phyloP scores from a whole-genome alignment of 2,888 invertebrate species.

The Meloe dianella region DNA sequence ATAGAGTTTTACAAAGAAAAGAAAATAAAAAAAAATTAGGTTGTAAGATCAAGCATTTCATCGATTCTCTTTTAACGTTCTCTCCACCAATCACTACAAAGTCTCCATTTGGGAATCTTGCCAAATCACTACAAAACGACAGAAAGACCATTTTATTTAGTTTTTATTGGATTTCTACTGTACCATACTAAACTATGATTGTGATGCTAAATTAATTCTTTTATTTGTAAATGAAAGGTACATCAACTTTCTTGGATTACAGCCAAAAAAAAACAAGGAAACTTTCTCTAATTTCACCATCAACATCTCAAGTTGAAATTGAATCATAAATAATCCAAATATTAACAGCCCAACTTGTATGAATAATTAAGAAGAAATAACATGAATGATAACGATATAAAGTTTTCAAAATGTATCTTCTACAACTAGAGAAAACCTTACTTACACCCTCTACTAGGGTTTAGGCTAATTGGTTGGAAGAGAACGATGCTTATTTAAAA shows the following conservation, averaged over 20 bases:
- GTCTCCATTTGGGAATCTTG: constrained; percentile 7
- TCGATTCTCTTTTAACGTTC: not conserved
- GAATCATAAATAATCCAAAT: not conserved
- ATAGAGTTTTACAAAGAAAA: not conserved
- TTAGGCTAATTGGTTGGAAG: constrained; percentile 41
- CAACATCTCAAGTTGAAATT: not conserved
- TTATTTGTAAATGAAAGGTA: not conserved
- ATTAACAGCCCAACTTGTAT: constrained; percentile 21
- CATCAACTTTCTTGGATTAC: too few species aligned
- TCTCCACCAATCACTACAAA: not conserved
- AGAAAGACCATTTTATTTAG: constrained; percentile 4
- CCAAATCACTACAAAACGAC: constrained; percentile 8
- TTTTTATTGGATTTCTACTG: constrained; percentile 2
- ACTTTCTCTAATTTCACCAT: not conserved
- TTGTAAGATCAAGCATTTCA: not conserved
- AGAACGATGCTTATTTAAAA: constrained; percentile 39
- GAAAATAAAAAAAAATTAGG: not conserved
- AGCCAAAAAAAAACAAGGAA: too few species aligned
- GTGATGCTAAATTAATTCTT: not conserved
- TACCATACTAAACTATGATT: not conserved
- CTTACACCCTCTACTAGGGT: constrained; percentile 19
- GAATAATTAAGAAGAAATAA: constrained; percentile 31
- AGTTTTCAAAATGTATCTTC: constrained; percentile 14
- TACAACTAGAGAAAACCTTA: constrained; percentile 1
- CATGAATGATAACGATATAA: constrained; percentile 20